Evolutionary conservation across 2,113 vertebrate species (phyloP).

Genomic region (Phoxinus phoxinus): DNA sequence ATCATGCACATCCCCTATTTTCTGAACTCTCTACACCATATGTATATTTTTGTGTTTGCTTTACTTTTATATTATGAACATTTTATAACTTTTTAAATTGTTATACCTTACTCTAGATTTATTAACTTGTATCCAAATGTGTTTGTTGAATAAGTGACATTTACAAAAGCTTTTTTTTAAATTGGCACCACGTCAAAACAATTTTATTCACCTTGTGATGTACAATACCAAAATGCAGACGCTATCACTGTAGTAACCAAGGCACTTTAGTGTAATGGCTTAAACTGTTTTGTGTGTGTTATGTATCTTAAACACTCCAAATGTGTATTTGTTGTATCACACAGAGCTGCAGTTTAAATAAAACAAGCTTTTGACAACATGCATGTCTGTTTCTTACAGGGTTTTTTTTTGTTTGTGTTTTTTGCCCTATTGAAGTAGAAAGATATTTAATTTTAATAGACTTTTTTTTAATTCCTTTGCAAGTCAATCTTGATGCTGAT

Average conservation of each 20-base stretch:
- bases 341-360: constrained; percentile 45
- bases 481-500: too few relatives aligned
- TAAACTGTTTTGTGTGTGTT: constrained; percentile 24
- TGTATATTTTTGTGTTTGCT: constrained; percentile 11
- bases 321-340: constrained; percentile 31
- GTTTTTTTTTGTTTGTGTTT: neutral
- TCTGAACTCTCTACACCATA: neutral
- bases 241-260: neutral
- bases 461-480: too few relatives aligned
- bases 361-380: constrained; percentile 38
- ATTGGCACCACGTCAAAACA: neutral
- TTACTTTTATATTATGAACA: constrained; percentile 1
- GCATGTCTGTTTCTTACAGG: too few relatives aligned
- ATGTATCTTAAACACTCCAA: constrained; percentile 47
- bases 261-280: constrained; percentile 25
- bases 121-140: neutral
- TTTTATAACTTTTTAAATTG: neutral
- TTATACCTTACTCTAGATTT: neutral
- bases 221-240: constrained; percentile 10
- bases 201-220: neutral
- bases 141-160: neutral
- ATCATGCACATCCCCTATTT: constrained; percentile 2
- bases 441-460: too few relatives aligned
- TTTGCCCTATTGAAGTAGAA: neutral
- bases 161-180: neutral